Evolutionary conservation across 2,797 vertebrate genomes (phyloP).

Genomic region (Lophius americanus): DNA sequence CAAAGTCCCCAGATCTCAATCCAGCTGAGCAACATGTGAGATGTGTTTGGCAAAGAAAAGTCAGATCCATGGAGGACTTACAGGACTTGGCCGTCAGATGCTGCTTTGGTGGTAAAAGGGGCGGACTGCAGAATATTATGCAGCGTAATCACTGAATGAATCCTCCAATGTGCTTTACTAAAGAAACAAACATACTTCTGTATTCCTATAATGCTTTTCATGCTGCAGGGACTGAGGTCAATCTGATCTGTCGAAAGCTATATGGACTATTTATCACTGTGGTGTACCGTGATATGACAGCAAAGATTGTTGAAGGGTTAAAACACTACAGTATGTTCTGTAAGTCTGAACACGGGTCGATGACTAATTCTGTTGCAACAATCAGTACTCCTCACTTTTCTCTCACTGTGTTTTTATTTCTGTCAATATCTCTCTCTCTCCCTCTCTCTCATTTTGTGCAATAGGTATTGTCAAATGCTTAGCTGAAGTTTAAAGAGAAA

Average conservation of each 20-base stretch:
- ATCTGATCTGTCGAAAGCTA: constrained; percentile 16
- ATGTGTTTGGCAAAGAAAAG: too few relatives aligned
- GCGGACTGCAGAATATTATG: too few relatives aligned
- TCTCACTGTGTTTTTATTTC: background rate
- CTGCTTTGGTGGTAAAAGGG: too few relatives aligned
- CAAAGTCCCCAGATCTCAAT: too few relatives aligned
- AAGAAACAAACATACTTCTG: background rate
- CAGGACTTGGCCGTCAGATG: too few relatives aligned
- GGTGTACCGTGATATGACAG: constrained; percentile 10
- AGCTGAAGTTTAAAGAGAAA: constrained; percentile 16
- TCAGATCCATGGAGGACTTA: too few relatives aligned
- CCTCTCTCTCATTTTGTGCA: constrained; percentile 18
- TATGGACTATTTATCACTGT: constrained; percentile 9
- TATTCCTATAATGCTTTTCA: background rate
- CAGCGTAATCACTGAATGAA: too few relatives aligned
- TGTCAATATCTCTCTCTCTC: constrained; percentile 9
- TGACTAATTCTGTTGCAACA: constrained; percentile 64
- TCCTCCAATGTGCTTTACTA: too few relatives aligned
- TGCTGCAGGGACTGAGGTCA: constrained; percentile 4
- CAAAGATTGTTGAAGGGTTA: constrained; percentile 16
- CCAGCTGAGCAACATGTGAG: too few relatives aligned
- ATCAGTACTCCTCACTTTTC: background rate
- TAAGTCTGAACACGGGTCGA: constrained; percentile 48
- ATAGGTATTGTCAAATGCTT: constrained; percentile 10
- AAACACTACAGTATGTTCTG: constrained; percentile 41